Percentiles rank a stretch among this genome's conserved stretches.
phyloP scores from a whole-genome alignment of 2,113 vertebrate species.

The Silurus asotus region DNA sequence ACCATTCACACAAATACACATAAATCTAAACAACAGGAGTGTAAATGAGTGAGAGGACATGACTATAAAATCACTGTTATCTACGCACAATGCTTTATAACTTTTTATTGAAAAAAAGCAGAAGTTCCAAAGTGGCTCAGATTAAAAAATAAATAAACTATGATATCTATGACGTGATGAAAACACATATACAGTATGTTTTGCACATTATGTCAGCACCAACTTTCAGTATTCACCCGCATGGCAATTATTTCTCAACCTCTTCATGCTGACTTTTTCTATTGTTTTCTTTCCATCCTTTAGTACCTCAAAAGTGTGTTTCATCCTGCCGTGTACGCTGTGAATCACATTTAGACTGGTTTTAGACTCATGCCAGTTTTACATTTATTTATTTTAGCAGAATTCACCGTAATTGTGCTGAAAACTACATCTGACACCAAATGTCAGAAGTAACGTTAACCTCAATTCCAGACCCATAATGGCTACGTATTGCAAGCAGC shows the following conservation, averaged over 20 bases:
- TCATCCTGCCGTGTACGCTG: neutral
- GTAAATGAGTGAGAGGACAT: neutral
- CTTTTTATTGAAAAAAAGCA: neutral
- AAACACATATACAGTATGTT: neutral
- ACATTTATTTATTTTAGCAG: neutral
- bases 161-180: too few species aligned
- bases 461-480: slow-evolving; percentile 1
- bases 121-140: neutral
- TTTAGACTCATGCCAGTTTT: too few species aligned
- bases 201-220: neutral
- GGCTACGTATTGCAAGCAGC: neutral
- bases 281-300: neutral
- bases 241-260: neutral
- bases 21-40: neutral
- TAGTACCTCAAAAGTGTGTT: too few species aligned
- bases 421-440: neutral
- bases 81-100: neutral
- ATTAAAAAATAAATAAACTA: neutral
- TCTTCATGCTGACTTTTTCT: neutral
- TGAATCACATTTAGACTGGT: neutral
- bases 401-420: neutral
- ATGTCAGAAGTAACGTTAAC: neutral
- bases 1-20: neutral
- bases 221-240: neutral
- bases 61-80: neutral